These are phyloP conservation scores for Steinernema hermaphroditum DNA, from an alignment of 2,888 invertebrate genomes.

Conservation along the genomic window DNA sequence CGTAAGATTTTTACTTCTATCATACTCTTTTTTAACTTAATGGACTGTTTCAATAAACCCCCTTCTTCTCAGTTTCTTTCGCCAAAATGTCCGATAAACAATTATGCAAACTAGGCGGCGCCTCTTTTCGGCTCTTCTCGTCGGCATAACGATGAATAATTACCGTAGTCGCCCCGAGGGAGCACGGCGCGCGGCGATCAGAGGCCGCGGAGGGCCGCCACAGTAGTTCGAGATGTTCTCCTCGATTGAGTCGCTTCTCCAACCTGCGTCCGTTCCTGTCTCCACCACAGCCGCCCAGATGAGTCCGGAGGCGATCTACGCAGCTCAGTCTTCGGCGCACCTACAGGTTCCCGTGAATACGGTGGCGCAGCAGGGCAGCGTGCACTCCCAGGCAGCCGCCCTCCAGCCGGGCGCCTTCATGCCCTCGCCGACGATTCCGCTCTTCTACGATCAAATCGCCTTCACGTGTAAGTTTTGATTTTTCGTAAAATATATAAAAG, in stretches of 20 bases:
- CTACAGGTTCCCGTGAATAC: background rate
- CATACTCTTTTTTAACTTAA: too few species aligned
- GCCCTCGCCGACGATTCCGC: slow-evolving; percentile 1
- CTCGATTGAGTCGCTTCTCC: slow-evolving; percentile 26
- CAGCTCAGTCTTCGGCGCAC: background rate
- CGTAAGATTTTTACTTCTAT: too few species aligned
- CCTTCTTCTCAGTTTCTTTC: background rate
- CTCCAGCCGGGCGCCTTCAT: background rate
- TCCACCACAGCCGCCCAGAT: background rate
- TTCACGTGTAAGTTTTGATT: slow-evolving; percentile 19
- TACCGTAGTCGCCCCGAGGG: slow-evolving; percentile 27
- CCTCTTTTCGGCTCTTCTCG: background rate
- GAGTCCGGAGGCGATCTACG: slow-evolving; percentile 13
- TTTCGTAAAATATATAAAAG: background rate
- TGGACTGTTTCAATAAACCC: too few species aligned
- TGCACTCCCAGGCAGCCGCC: background rate
- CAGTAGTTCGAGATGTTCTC: slow-evolving; percentile 27
- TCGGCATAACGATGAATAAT: slow-evolving; percentile 23
- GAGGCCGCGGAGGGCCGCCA: background rate
- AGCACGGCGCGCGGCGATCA: background rate
- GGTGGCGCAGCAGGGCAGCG: background rate
- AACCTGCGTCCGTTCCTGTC: background rate
- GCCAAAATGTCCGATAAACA: background rate
- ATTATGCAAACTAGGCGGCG: slow-evolving; percentile 29
- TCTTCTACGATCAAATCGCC: slow-evolving; percentile 24